phyloP scores from a whole-genome alignment of 1,140 invertebrate genomes.

The Mya arenaria region DNA sequence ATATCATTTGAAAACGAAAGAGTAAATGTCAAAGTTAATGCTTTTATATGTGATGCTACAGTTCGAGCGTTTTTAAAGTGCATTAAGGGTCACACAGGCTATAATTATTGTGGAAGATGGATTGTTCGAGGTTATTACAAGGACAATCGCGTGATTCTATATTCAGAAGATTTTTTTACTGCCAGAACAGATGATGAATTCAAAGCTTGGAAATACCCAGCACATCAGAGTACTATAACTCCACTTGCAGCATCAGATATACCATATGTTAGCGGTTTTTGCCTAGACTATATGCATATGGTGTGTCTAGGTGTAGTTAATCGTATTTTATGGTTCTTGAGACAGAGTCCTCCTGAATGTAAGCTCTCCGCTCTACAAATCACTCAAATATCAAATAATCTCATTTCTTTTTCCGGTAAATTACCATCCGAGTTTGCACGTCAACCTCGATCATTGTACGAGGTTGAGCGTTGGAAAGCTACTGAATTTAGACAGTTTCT shows the following conservation, averaged over 20 bases:
- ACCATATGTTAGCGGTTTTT: conserved; percentile 73
- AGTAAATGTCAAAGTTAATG: conserved; percentile 52
- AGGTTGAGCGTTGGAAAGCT: conserved; percentile 81
- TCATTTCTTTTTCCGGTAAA: conserved; percentile 44
- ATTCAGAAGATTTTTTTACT: neutral
- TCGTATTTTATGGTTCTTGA: conserved; percentile 72
- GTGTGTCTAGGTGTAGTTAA: conserved; percentile 78
- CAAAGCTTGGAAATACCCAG: neutral
- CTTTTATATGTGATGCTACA: conserved; percentile 78
- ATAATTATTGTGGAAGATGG: conserved; percentile 62
- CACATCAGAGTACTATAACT: conserved; percentile 17
- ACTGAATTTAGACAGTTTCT: conserved; percentile 82
- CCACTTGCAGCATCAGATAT: conserved; percentile 53
- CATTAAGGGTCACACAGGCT: conserved; percentile 71
- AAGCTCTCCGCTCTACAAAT: conserved; percentile 30
- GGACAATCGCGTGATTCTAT: conserved; percentile 55
- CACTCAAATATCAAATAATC: conserved; percentile 43
- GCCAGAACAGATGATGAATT: conserved; percentile 2
- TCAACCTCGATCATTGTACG: conserved; percentile 76
- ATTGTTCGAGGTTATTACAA: conserved; percentile 47
- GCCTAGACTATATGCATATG: conserved; percentile 80
- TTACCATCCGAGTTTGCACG: conserved; percentile 79
- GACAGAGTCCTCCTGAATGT: conserved; percentile 42
- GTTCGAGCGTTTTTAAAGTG: conserved; percentile 77
- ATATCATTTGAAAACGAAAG: conserved; percentile 57